Evolutionary conservation across 2,888 invertebrate species (phyloP), one percentile per base, ranked within the genome.

Genomic region (Apeira syringaria): DNA sequence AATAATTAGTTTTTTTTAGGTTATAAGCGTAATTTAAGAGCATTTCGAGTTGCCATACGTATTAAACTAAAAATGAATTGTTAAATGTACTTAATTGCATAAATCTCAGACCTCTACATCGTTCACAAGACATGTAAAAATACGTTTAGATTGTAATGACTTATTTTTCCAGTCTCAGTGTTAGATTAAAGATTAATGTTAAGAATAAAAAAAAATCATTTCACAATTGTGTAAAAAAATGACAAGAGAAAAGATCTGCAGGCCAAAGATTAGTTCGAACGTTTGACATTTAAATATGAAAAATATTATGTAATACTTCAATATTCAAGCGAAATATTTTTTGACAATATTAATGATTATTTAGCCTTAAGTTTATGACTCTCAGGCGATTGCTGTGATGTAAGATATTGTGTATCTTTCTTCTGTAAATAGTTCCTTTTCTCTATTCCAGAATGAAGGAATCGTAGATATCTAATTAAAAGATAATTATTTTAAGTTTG

Each of bases 321-420:
- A 53, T 56, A 62, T 59, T 46, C 53, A 63, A 62, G 59, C 54
- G 52, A 56, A 55, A 61, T 61, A 64, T 72, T 72, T 15, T 77
- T 72, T 71, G 77, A 81, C 74, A 79, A 70, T 72, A 68, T 74
- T 64, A 59, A 59, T 49, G 57, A 56, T 55, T 61, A 60, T 55
- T 57, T 56, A 54, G 54, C 31, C 56, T 55, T 84, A 86, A 83
- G 82, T 84, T 81, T 64, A 61, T 60, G 77, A 80, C 84, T 85
- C 85, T 87, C 88, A 82, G 82, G 84, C 86, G 68, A 74, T 76
- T 71, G 87, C 87, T 88, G 88, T 88, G 88, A 88, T 88, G 83
- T 87, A 84, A 83, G 76, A 77, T 86, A 82, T 68, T 53, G 52
- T 59, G 48, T 42, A 7, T 45, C 50, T 51, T 36, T 58, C 64